These are phyloP conservation scores for Protonemura montana DNA, from an alignment of 2,888 invertebrate genomes.

Conservation along the genomic window DNA sequence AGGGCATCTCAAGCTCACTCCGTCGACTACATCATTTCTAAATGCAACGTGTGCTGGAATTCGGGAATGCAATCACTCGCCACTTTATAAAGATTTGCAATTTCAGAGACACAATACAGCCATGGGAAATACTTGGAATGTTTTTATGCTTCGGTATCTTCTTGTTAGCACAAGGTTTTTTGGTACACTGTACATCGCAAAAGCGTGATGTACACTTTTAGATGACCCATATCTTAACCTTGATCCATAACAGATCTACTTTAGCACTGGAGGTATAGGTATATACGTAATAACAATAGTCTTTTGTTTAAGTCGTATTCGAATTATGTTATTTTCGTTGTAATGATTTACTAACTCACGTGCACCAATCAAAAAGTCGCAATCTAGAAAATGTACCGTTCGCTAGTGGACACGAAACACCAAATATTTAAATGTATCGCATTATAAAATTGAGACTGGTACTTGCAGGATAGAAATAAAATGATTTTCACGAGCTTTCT, in stretches of 20 bases:
- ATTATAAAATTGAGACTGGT: background rate
- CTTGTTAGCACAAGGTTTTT: conserved; percentile 4
- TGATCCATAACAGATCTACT: conserved; percentile 18
- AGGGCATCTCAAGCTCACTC: background rate
- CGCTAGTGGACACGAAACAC: background rate
- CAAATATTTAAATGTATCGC: background rate
- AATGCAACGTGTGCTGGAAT: background rate
- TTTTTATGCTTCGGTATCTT: background rate
- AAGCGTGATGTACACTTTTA: background rate
- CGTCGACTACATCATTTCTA: background rate
- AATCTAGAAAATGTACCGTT: conserved; percentile 12
- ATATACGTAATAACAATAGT: conserved; percentile 13
- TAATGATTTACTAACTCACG: background rate
- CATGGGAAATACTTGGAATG: background rate
- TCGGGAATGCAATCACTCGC: background rate
- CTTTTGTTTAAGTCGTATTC: conserved; percentile 3
- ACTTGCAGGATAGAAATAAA: background rate
- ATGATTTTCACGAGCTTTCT: conserved; percentile 7
- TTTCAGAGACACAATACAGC: background rate
- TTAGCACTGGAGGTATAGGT: conserved; percentile 14
- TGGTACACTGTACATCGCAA: background rate
- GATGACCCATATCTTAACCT: conserved; percentile 26
- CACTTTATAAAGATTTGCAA: background rate
- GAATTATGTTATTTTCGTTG: conserved; percentile 12
- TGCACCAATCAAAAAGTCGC: background rate